phyloP scores from a whole-genome alignment of 1,140 invertebrate genomes.

The Polypedilum pembai region DNA sequence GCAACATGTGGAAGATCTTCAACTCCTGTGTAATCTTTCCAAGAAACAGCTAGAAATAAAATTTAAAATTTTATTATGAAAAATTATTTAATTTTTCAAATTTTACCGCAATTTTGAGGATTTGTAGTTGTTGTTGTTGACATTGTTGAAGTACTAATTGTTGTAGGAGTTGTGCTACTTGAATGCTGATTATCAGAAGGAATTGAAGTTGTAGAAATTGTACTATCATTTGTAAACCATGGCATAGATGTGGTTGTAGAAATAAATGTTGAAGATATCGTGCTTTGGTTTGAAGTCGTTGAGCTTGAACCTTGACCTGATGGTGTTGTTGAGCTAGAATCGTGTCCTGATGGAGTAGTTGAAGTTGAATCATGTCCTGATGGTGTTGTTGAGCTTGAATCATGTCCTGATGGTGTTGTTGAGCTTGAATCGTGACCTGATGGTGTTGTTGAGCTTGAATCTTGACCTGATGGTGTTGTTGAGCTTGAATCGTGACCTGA shows the following conservation, averaged over 20 bases:
- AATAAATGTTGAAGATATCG: not conserved
- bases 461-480: too few relatives aligned
- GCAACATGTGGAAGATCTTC: not conserved
- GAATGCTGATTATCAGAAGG: not conserved
- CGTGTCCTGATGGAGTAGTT: not conserved
- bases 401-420: too few relatives aligned
- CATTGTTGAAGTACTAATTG: not conserved
- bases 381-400: not conserved
- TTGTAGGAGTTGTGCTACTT: not conserved
- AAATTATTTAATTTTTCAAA: not conserved
- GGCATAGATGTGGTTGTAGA: not conserved
- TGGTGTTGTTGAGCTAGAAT: not conserved
- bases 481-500: too few relatives aligned
- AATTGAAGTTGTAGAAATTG: not conserved
- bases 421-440: too few relatives aligned
- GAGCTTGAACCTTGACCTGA: not conserved
- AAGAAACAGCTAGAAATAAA: not conserved
- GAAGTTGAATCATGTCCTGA: not conserved
- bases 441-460: too few relatives aligned
- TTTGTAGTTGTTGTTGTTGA: not conserved
- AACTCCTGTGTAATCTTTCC: not conserved
- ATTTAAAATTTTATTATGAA: too few relatives aligned
- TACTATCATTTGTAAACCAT: not conserved
- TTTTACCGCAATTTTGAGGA: not conserved
- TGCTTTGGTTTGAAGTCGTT: not conserved